These are phyloP conservation scores for Semaprochilodus insignis DNA, from an alignment of 2,797 vertebrate species.

Conservation along the genomic window DNA sequence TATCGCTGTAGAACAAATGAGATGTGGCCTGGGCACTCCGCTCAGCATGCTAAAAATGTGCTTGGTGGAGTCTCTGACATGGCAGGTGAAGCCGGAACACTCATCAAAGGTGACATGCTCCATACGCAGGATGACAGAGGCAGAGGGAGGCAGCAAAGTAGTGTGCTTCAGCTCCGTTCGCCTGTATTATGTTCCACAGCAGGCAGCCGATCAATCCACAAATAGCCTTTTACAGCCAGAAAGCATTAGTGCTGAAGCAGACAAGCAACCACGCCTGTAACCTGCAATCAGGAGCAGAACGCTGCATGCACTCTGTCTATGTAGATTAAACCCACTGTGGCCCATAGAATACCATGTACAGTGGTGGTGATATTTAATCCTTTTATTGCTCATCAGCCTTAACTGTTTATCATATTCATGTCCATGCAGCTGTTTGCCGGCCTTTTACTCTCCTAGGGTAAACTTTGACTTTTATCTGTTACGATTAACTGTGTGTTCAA, in stretches of 20 bases:
- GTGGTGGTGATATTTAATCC: neutral
- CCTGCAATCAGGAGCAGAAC: conserved; percentile 31
- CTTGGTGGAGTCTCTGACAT: conserved; percentile 20
- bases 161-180: conserved; percentile 29
- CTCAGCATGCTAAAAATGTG: conserved; percentile 32
- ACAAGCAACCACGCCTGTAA: conserved; percentile 44
- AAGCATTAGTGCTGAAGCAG: conserved; percentile 52
- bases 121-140: conserved; percentile 50
- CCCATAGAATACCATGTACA: neutral
- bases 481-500: conserved; percentile 60
- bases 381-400: neutral
- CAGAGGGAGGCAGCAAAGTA: conserved; percentile 43
- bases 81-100: conserved; percentile 41
- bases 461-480: conserved; percentile 73
- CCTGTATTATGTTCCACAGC: conserved; percentile 56
- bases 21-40: conserved; percentile 8
- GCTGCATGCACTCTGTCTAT: conserved; percentile 4
- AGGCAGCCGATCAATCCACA: conserved; percentile 54
- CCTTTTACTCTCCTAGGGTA: conserved; percentile 51
- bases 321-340: neutral
- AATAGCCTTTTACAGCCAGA: conserved; percentile 54
- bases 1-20: conserved; percentile 30
- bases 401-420: neutral
- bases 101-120: conserved; percentile 49
- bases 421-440: conserved; percentile 39